phyloP scores from a whole-genome alignment of 2,113 vertebrate genomes.

The Glaucidium brasilianum region DNA sequence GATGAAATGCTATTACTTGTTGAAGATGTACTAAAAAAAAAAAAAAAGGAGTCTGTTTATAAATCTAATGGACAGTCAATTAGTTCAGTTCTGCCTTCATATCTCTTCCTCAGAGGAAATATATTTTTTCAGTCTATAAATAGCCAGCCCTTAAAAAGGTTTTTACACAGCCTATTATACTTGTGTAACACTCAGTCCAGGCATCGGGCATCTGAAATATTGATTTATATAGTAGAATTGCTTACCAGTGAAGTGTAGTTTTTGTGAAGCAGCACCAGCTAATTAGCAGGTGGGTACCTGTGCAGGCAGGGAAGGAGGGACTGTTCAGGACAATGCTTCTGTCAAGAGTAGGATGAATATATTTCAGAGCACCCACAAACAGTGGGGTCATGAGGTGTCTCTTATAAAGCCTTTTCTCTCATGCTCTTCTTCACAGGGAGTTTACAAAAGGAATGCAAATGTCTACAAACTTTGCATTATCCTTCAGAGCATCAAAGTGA shows the following conservation, averaged over 20 bases:
- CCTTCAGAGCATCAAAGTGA: background rate
- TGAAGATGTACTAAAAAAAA: background rate
- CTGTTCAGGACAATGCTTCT: background rate
- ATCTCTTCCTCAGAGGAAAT: background rate
- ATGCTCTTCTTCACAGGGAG: background rate
- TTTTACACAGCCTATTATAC: background rate
- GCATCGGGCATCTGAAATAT: background rate
- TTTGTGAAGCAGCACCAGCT: background rate
- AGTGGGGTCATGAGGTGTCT: fast-evolving
- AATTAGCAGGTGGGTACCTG: background rate
- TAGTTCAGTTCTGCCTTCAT: conserved; percentile 6
- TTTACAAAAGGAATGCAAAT: background rate
- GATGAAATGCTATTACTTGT: background rate
- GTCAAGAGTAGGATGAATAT: background rate
- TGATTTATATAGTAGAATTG: background rate
- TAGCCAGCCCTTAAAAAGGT: background rate
- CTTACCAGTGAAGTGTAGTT: background rate
- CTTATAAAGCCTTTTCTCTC: background rate
- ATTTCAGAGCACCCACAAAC: background rate
- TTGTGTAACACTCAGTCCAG: background rate
- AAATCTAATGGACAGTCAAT: conserved; percentile 8
- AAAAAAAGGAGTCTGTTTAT: background rate
- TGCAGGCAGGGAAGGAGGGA: background rate
- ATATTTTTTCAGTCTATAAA: conserved; percentile 3
- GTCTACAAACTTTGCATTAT: background rate